Conservation (phyloP, 2,113 vertebrate genomes). For the Anser brachyrhynchus region DNA sequence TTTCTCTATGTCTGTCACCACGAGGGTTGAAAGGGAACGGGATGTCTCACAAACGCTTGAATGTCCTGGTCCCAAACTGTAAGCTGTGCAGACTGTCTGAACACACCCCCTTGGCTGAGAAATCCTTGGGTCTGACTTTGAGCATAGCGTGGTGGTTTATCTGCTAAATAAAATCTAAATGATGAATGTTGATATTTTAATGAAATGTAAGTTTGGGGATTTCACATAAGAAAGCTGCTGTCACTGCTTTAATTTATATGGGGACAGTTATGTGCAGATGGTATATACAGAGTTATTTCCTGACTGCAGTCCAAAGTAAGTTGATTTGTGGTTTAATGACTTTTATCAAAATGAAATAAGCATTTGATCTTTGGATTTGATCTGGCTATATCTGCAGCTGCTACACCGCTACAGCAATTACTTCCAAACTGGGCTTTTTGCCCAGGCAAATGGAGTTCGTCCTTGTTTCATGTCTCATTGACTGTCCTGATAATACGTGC, state of each 20-base stretch:
- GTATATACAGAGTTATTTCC: constrained; percentile 64
- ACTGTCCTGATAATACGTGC: constrained; percentile 54
- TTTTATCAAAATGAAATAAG: constrained; percentile 80
- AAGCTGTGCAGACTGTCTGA: background rate
- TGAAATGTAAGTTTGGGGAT: constrained; percentile 52
- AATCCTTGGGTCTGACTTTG: background rate
- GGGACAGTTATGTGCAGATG: constrained; percentile 55
- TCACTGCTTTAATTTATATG: constrained; percentile 38
- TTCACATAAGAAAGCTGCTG: constrained; percentile 58
- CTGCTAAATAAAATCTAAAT: constrained; percentile 48
- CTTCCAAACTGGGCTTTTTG: constrained; percentile 71
- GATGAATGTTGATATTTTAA: constrained; percentile 46
- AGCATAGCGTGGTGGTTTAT: background rate
- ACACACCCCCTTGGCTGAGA: background rate
- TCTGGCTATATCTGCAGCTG: constrained; percentile 73
- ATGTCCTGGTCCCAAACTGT: background rate
- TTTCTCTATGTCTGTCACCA: background rate
- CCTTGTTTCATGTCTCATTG: constrained; percentile 70
- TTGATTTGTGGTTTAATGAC: constrained; percentile 75
- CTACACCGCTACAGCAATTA: constrained; percentile 63
- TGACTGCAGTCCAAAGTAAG: constrained; percentile 57
- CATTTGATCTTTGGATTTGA: constrained; percentile 78
- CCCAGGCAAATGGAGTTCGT: constrained; percentile 74
- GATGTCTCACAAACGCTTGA: background rate
- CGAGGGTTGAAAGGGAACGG: background rate